Percentiles rank a stretch among this genome's conserved stretches.
These are phyloP conservation scores for Coracias cyanogaster DNA, from an alignment of 2,797 vertebrate species.

Conservation along the genomic window DNA sequence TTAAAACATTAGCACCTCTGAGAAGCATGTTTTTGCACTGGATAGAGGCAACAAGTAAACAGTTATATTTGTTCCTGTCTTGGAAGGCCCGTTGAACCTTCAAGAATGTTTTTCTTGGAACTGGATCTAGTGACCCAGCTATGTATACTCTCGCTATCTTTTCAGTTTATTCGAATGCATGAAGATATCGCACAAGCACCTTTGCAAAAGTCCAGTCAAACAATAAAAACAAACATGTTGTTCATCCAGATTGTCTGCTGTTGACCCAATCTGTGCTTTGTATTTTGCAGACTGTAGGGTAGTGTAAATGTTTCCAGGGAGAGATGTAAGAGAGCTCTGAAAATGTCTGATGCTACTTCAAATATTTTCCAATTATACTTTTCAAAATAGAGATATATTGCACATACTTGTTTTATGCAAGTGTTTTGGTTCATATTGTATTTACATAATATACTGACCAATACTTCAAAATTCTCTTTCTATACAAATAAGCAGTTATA, in stretches of 20 bases:
- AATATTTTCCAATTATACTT: not conserved
- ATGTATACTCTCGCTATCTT: not conserved
- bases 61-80: not conserved
- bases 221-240: constrained; percentile 51
- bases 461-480: not conserved
- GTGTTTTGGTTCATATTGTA: not conserved
- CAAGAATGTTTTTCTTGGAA: not conserved
- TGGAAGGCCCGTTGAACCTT: not conserved
- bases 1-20: not conserved
- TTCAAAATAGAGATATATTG: not conserved
- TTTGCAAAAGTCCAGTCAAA: constrained; percentile 49
- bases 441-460: not conserved
- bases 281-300: constrained; percentile 17
- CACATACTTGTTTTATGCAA: not conserved
- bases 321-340: constrained; percentile 18
- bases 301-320: constrained; percentile 56
- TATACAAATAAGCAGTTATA: not conserved
- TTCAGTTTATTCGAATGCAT: not conserved
- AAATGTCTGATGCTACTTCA: constrained; percentile 13
- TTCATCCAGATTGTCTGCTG: constrained; percentile 48
- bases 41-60: not conserved
- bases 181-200: not conserved
- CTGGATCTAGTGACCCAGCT: not conserved
- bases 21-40: not conserved
- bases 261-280: constrained; percentile 59